Conservation (phyloP, 2,888 invertebrate genomes). For the Scaptomyza caliginosa region DNA sequence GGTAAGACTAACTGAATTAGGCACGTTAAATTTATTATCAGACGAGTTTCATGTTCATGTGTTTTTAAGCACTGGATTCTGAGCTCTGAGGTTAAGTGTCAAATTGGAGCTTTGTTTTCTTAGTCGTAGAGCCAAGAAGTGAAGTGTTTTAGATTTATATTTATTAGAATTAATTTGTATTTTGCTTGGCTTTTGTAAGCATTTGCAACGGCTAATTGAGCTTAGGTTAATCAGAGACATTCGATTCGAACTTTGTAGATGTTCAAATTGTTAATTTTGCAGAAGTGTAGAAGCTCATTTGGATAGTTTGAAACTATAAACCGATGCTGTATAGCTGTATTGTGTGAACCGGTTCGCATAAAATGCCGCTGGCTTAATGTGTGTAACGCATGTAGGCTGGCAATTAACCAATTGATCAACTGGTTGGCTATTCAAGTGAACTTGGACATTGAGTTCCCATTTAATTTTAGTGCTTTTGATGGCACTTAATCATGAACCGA, state of each 20-base stretch:
- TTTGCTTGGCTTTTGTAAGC: slow-evolving; percentile 21
- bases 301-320: neutral
- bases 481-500: slow-evolving; percentile 52
- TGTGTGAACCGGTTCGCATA: neutral
- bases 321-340: neutral
- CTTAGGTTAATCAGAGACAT: slow-evolving; percentile 3
- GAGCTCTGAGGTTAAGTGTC: slow-evolving; percentile 49
- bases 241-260: too few relatives aligned
- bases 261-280: too few relatives aligned
- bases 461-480: slow-evolving; percentile 18
- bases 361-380: neutral
- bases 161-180: slow-evolving; percentile 17
- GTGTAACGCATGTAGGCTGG: neutral
- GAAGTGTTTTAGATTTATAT: neutral
- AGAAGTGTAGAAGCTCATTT: too few relatives aligned
- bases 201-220: slow-evolving; percentile 1
- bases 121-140: neutral
- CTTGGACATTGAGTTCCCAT: slow-evolving; percentile 12
- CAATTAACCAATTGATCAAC: slow-evolving; percentile 1
- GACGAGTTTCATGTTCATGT: slow-evolving; percentile 55
- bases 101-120: slow-evolving; percentile 26
- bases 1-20: slow-evolving; percentile 58
- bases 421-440: slow-evolving; percentile 11
- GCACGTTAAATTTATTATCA: slow-evolving; percentile 62
- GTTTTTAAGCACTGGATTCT: slow-evolving; percentile 11